Evolutionary conservation across 2,797 vertebrate genomes (phyloP).

Genomic region (Gallinago stenura): DNA sequence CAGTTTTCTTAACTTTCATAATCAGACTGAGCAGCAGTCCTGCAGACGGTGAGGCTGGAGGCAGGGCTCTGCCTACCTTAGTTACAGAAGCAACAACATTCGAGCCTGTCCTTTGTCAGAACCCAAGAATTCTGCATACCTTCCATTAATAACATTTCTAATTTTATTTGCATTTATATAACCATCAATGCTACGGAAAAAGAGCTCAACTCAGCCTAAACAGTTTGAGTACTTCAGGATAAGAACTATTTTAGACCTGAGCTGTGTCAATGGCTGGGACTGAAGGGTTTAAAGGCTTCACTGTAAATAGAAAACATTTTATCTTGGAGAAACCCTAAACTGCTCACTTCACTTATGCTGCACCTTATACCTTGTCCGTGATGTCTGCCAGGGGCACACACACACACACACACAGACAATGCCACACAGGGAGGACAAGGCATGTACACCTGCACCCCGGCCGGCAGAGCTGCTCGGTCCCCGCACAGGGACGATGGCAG

Average conservation of each 20-base stretch:
- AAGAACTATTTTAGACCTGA: background rate
- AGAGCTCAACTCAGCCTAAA: background rate
- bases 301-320: background rate
- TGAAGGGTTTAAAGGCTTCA: background rate
- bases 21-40: background rate
- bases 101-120: constrained; percentile 8
- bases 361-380: background rate
- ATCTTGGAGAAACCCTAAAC: background rate
- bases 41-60: background rate
- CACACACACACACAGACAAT: rapidly evolving
- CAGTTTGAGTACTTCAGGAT: background rate
- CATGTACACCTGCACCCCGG: background rate
- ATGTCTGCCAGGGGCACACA: background rate
- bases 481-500: background rate
- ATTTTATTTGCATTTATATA: constrained; percentile 35
- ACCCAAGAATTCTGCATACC: constrained; percentile 25
- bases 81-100: constrained; percentile 40
- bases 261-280: background rate
- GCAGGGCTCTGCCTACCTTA: constrained; percentile 34
- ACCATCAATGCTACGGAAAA: background rate
- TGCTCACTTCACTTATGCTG: background rate
- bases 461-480: rapidly evolving
- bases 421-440: rapidly evolving
- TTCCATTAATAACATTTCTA: constrained; percentile 30
- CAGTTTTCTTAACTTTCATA: background rate